phyloP scores from a whole-genome alignment of 2,797 vertebrate species.

The Taeniopygia guttata region DNA sequence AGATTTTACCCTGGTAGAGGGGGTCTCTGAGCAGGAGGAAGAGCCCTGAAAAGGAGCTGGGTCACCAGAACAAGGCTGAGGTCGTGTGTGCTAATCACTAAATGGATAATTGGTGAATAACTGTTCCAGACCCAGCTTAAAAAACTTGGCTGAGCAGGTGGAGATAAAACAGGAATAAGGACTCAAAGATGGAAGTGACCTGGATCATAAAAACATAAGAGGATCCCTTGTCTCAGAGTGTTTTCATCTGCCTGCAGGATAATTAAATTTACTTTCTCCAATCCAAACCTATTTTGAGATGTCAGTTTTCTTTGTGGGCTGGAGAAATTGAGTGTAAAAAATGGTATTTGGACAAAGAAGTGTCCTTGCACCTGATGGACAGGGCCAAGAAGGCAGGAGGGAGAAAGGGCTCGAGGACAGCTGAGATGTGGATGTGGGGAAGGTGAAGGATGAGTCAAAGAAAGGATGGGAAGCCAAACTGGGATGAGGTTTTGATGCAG shows the following conservation, averaged over 20 bases:
- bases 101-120: not conserved
- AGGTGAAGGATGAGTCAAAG: not conserved
- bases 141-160: not conserved
- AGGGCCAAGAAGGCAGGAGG: not conserved
- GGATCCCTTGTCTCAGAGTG: not conserved
- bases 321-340: not conserved
- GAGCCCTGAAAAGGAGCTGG: not conserved
- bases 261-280: not conserved
- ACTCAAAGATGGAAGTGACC: not conserved
- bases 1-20: not conserved
- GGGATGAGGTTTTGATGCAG: not conserved
- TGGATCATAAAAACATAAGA: not conserved
- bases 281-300: not conserved
- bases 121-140: not conserved
- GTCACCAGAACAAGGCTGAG: not conserved
- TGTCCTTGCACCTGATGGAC: not conserved
- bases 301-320: not conserved
- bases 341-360: not conserved
- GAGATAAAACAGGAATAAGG: not conserved
- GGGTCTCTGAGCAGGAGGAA: not conserved
- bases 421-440: not conserved
- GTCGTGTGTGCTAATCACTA: accelerated
- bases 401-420: not conserved
- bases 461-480: not conserved
- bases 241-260: not conserved